A percentile compares a stretch with the other conserved stretches of the same genome.
phyloP scores from a whole-genome alignment of 2,888 invertebrate genomes.

The Epistrophe grossulariae region DNA sequence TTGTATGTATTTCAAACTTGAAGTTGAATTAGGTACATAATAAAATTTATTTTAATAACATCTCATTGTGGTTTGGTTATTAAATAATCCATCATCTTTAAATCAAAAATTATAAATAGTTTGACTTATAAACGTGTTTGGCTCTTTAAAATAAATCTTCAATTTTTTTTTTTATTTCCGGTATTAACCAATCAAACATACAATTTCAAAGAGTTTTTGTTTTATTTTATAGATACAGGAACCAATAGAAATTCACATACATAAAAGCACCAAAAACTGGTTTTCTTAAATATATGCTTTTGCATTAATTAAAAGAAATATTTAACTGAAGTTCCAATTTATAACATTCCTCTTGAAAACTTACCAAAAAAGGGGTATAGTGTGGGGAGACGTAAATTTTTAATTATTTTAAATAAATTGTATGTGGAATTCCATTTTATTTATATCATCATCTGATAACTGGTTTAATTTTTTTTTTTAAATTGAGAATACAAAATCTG shows the following conservation, averaged over 20 bases:
- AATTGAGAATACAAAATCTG: background rate
- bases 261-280: constrained; percentile 13
- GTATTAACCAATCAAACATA: constrained; percentile 14
- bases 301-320: constrained; percentile 16
- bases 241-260: constrained; percentile 12
- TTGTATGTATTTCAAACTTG: background rate
- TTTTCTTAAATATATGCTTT: background rate
- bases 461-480: background rate
- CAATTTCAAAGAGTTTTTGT: background rate
- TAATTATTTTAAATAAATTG: constrained; percentile 16
- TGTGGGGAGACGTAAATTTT: constrained; percentile 1
- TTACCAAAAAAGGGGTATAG: background rate
- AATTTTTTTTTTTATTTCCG: background rate
- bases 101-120: background rate
- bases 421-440: constrained; percentile 10
- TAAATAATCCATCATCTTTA: background rate
- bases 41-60: background rate
- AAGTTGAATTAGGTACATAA: background rate
- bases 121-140: background rate
- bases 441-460: background rate
- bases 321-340: background rate
- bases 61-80: background rate
- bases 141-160: background rate
- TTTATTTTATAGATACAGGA: background rate
- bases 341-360: background rate